Evolutionary conservation across 2,888 invertebrate genomes (phyloP), one percentile per base, ranked within the genome.

Genomic region (Syrista parreyssii): DNA sequence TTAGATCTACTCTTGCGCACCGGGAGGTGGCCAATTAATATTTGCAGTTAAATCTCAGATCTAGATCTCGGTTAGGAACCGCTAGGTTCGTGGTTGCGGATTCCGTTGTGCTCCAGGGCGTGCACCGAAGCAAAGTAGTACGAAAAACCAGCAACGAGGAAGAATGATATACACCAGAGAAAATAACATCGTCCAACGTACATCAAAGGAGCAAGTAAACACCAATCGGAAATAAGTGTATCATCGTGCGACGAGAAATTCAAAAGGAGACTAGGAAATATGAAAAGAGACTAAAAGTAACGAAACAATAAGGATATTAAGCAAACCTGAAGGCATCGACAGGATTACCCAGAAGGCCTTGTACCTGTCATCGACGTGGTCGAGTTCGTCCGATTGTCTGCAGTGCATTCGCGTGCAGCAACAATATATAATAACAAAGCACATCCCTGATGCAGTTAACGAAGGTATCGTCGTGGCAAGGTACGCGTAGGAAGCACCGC

Each of bases 291-390:
- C 40, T 40, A 15, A 40, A 15, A 40, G 40, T 0, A 40, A 15
- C 15, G 6, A 40, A 40, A 40, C 40, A 36, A 12, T 15, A 40
- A 6, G 15, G 15, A 40, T 40, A 40, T 40, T 15, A 40, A 40
- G 40, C 40, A 15, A 15, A 40, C 15, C 40, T 15, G 40, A 40
- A 40, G 40, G 15, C 40, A 15, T 40, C 40, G 40, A 15, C 40
- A 15, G 40, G 84, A 84, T 85, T 85, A 85, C 85, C 82, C 68
- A 77, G 86, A 83, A 87, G 86, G 85, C 86, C 85, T 80, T 87
- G 86, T 86, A 87, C 88, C 87, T 88, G 87, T 89, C 88, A 89
- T 89, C 89, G 88, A 87, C 87, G 85, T 82, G 69, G 85, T 82
- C 86, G 85, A 88, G 89, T 88, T 88, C 86, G 84, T 30, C 30